Percentiles rank a stretch among this genome's conserved stretches.
Evolutionary conservation across 1,140 invertebrate species (phyloP).

Genomic region (Dreissena polymorpha): DNA sequence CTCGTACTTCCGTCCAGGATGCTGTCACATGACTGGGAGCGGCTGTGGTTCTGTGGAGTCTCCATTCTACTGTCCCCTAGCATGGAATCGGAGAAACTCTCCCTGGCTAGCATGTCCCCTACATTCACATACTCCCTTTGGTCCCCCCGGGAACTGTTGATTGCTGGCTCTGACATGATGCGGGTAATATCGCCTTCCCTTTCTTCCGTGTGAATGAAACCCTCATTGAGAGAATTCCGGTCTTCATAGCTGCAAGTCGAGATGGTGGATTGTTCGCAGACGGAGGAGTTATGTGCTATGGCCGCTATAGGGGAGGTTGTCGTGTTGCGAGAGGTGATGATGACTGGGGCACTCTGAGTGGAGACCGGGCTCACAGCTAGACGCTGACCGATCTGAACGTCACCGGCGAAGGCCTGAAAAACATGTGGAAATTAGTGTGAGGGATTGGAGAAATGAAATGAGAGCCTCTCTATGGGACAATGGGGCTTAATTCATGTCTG

Average conservation of each 20-base stretch:
- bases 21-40: slow-evolving; percentile 63
- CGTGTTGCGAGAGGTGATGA: slow-evolving; percentile 3
- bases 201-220: slow-evolving; percentile 65
- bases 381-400: slow-evolving; percentile 57
- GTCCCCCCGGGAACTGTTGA: slow-evolving; percentile 11
- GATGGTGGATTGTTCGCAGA: slow-evolving; percentile 58
- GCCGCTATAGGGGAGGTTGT: slow-evolving; percentile 46
- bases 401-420: slow-evolving; percentile 38
- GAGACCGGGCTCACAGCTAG: slow-evolving; percentile 50
- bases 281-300: slow-evolving; percentile 50
- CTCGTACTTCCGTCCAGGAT: slow-evolving; percentile 43
- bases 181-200: slow-evolving; percentile 33
- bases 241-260: slow-evolving; percentile 49
- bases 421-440: background rate
- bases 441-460: no score
- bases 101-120: background rate
- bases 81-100: slow-evolving; percentile 36
- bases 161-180: slow-evolving; percentile 26
- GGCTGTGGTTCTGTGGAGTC: slow-evolving; percentile 27
- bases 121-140: slow-evolving; percentile 44
- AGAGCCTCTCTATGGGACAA: no score
- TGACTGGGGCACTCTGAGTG: slow-evolving; percentile 1
- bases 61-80: slow-evolving; percentile 4
- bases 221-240: slow-evolving; percentile 65
- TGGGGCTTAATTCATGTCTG: no score